Percentiles rank a stretch among this genome's conserved stretches.
These are phyloP conservation scores for Pimpla rufipes DNA, from an alignment of 2,888 invertebrate genomes.

Conservation along the genomic window DNA sequence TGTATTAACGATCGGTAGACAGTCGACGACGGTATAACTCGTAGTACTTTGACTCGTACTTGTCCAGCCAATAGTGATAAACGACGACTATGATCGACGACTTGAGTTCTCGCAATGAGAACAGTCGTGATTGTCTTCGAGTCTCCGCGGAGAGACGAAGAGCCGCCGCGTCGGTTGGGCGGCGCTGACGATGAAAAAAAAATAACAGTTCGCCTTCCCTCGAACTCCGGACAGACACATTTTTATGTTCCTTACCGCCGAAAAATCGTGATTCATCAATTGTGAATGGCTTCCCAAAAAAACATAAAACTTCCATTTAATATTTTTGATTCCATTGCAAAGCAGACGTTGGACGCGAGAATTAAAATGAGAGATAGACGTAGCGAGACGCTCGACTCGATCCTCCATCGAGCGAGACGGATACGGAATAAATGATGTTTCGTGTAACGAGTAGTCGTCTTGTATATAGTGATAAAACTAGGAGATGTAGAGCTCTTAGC, in stretches of 20 bases:
- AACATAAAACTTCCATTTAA: conserved; percentile 66
- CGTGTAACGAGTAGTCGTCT: conserved; percentile 60
- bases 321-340: conserved; percentile 67
- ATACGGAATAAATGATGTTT: conserved; percentile 23
- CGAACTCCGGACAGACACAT: conserved; percentile 28
- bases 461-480: conserved; percentile 71
- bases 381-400: conserved; percentile 15
- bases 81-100: conserved; percentile 54
- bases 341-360: conserved; percentile 49
- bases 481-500: conserved; percentile 51
- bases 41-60: conserved; percentile 73
- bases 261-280: conserved; percentile 40
- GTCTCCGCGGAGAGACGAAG: not conserved
- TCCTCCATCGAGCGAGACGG: conserved; percentile 21
- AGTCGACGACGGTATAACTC: conserved; percentile 68
- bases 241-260: conserved; percentile 58
- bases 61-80: conserved; percentile 63
- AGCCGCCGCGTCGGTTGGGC: not conserved
- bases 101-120: conserved; percentile 45
- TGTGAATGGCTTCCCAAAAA: conserved; percentile 60
- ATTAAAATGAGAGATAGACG: conserved; percentile 30
- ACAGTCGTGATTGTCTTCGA: conserved; percentile 21
- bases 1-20: conserved; percentile 61
- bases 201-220: conserved; percentile 16
- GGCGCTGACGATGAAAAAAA: not conserved